A percentile compares a stretch with the other conserved stretches of the same genome.
Evolutionary conservation across 1,140 invertebrate species (phyloP).

Genomic region (Anthonomus grandis): DNA sequence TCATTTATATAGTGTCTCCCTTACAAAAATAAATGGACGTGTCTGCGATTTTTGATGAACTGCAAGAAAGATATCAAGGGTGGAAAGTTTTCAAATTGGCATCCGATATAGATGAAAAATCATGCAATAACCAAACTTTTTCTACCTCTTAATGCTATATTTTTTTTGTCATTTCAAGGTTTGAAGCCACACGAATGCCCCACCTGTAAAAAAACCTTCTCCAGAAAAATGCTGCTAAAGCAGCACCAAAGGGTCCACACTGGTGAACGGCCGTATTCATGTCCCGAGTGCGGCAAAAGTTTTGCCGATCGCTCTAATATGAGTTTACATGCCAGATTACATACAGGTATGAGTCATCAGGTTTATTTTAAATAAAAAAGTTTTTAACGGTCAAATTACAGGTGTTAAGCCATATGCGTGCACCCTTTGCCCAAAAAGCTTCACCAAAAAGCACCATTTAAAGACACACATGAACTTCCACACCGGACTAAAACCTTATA

Average conservation of each 20-base stretch:
- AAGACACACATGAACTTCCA: conserved; percentile 84
- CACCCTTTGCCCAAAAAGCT: conserved; percentile 77
- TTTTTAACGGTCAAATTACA: conserved; percentile 36
- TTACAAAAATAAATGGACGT: too few species aligned
- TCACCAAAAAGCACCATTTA: conserved; percentile 81
- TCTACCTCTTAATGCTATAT: too few species aligned
- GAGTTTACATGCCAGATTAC: conserved; percentile 73
- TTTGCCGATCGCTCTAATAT: conserved; percentile 82
- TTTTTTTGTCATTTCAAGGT: conserved; percentile 47
- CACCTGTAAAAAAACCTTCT: conserved; percentile 83
- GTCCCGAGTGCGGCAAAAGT: conserved; percentile 64
- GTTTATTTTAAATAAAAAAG: not conserved
- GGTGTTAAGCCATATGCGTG: conserved; percentile 86
- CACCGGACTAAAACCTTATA: conserved; percentile 72
- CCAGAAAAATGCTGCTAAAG: conserved; percentile 75
- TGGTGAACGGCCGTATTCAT: conserved; percentile 73
- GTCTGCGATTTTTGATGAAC: too few species aligned
- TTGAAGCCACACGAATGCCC: conserved; percentile 83
- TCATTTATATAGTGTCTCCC: too few species aligned
- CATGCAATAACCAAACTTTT: too few species aligned
- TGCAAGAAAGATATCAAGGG: too few species aligned
- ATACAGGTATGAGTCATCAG: conserved; percentile 62
- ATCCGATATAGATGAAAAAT: too few species aligned
- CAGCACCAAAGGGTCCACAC: conserved; percentile 75
- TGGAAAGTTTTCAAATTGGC: too few species aligned